Evolutionary conservation across 2,113 vertebrate species (phyloP), one percentile per base, ranked within the genome.

Genomic region (Triplophysa tibetana): DNA sequence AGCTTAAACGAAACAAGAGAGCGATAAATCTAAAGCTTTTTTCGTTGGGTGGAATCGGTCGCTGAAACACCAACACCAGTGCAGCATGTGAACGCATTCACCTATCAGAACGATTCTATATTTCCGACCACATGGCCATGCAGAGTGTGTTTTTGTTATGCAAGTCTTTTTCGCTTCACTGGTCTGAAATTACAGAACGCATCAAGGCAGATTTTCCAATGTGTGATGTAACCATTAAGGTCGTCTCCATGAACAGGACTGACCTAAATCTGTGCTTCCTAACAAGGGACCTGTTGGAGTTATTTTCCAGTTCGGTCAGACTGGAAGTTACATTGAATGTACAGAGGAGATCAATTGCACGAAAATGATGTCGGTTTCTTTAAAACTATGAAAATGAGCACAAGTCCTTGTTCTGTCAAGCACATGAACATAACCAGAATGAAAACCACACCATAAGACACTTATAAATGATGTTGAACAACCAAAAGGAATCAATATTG

Each of bases 141-240:
- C 63, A 2, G 66, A 0, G n/a, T 65, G 48, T 38, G 33, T 33
- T 38, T 50, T 60, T 19, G 48, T 88, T 88, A 80, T 8, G 78
- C 70, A 85, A 87, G 52, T 5, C 0, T 12, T 43, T 87, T 86
- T 60, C 80, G 72, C 78, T 66, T 50, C 78, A 70, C 62, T 19
- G 23, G 50, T 26, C 23, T 72, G 33, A 70, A 76, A 41, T 65
- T 67, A 68, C 50, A 14, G 21, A 24, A 72, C 50, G 23, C 45
- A 78, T 17, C 62, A 33, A 29, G 11, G 67, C 38, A 75, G 26
- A 45, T 66, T 62, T 45, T 54, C 67, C 52, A 56, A 75, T 60
- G 64, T 41, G 58, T 80, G 74, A 82, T 72, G 69, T 67, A 66
- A 76, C 43, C 11, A 8, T 38, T 38, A 48, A n/a, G 11, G 21